These are phyloP conservation scores for Dicentrarchus labrax DNA, from an alignment of 2,113 vertebrate species.

Conservation along the genomic window DNA sequence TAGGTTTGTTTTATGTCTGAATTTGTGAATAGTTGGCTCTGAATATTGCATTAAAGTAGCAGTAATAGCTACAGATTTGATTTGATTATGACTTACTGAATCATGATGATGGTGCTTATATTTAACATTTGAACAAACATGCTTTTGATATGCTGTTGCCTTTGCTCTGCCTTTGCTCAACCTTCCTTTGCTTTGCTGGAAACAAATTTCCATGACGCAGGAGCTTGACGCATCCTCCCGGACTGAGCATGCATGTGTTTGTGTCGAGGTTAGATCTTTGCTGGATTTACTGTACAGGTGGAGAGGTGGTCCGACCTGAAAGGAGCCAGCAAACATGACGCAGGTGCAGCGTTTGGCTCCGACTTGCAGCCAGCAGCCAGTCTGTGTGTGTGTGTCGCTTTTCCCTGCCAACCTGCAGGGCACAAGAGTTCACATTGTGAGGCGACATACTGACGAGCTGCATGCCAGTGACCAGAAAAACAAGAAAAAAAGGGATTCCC, in stretches of 20 bases:
- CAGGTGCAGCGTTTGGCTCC: conserved; percentile 56
- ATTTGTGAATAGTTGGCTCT: background rate
- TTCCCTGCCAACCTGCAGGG: conserved; percentile 55
- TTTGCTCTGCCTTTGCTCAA: background rate
- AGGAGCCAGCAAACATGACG: conserved; percentile 55
- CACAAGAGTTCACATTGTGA: conserved; percentile 61
- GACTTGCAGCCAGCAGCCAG: conserved; percentile 25
- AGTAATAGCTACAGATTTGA: background rate
- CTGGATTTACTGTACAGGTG: conserved; percentile 52
- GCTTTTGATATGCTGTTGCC: background rate
- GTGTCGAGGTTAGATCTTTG: background rate
- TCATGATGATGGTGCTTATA: background rate
- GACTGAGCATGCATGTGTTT: background rate
- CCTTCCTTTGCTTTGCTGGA: background rate
- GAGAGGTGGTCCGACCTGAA: conserved; percentile 11
- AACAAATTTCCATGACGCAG: conserved; percentile 63
- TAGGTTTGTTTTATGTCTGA: background rate
- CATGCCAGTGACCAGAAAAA: conserved; percentile 65
- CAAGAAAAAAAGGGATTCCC: conserved; percentile 56
- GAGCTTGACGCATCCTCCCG: conserved; percentile 22
- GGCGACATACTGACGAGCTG: conserved; percentile 61
- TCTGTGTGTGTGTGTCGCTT: background rate
- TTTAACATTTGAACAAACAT: background rate
- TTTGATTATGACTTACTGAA: background rate
- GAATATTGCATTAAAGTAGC: background rate